Conservation (phyloP, 2,113 vertebrate genomes). For the Trematomus loennbergii region DNA sequence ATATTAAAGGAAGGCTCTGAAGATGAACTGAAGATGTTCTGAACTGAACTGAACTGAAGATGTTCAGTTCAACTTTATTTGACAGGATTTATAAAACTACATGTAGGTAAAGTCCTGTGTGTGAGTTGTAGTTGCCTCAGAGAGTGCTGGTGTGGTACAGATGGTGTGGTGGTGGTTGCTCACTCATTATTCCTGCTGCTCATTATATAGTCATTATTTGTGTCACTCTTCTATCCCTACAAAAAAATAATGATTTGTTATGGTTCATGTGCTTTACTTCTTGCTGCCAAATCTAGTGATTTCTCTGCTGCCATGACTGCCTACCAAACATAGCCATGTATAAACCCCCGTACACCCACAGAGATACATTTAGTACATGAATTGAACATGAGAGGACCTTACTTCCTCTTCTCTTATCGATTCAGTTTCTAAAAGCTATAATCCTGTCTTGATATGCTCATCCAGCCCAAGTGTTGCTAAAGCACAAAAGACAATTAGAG, state of each 20-base stretch:
- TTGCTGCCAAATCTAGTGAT: conserved; percentile 23
- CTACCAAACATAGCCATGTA: conserved; percentile 6
- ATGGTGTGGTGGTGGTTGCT: conserved; percentile 32
- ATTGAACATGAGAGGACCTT: conserved; percentile 12
- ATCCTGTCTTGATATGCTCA: conserved; percentile 21
- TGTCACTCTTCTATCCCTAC: conserved; percentile 45
- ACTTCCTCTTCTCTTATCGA: conserved; percentile 25
- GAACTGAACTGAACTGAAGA: too few relatives aligned
- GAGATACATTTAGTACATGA: not conserved
- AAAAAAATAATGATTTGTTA: conserved; percentile 53
- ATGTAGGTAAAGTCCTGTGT: conserved; percentile 35
- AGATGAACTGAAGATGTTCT: too few relatives aligned
- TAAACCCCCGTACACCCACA: not conserved
- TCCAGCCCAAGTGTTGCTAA: conserved; percentile 27
- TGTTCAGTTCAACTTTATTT: conserved; percentile 50
- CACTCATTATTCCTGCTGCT: conserved; percentile 53
- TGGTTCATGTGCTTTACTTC: conserved; percentile 20
- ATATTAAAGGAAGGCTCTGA: conserved; percentile 54
- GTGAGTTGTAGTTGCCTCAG: conserved; percentile 16
- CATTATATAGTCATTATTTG: conserved; percentile 63
- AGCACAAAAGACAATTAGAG: conserved; percentile 49
- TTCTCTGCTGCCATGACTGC: not conserved
- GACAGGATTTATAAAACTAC: conserved; percentile 24
- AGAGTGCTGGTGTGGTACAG: conserved; percentile 28
- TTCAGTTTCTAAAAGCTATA: conserved; percentile 39